A percentile compares a stretch with the other conserved stretches of the same genome.
phyloP scores from a whole-genome alignment of 2,797 vertebrate genomes.

The Threskiornis aethiopicus region DNA sequence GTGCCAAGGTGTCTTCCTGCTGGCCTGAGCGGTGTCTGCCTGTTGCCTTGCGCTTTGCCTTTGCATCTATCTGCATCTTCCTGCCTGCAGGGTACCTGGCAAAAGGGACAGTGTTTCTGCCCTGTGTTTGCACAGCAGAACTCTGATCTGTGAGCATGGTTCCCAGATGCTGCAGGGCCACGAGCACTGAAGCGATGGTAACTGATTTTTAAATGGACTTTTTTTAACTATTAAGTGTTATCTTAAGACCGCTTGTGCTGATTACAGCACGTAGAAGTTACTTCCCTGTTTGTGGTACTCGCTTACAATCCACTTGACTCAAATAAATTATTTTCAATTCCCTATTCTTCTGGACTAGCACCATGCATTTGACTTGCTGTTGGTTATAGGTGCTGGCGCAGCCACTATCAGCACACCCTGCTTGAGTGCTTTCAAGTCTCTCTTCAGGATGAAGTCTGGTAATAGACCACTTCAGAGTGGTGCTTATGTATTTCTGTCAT shows the following conservation, averaged over 20 bases:
- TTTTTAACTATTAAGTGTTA: not conserved
- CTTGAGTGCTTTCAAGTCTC: not conserved
- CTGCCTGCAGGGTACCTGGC: not conserved
- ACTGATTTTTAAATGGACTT: not conserved
- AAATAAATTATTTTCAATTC: not conserved
- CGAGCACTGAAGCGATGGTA: not conserved
- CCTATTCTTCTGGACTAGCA: not conserved
- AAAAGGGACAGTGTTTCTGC: not conserved
- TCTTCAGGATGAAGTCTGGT: not conserved
- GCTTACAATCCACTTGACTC: not conserved
- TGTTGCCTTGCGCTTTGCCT: not conserved
- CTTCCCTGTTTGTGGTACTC: not conserved
- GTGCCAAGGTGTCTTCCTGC: not conserved
- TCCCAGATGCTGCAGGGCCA: not conserved
- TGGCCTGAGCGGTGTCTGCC: not conserved
- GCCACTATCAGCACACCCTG: not conserved
- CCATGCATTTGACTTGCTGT: not conserved
- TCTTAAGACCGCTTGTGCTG: not conserved
- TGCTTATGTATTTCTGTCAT: not conserved
- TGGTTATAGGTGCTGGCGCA: not conserved
- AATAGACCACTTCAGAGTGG: not conserved
- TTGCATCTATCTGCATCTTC: not conserved
- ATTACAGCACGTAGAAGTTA: not conserved
- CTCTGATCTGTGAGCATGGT: rapidly evolving
- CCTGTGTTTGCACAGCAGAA: not conserved